These are phyloP conservation scores for Papilio polytes DNA, from an alignment of 1,140 invertebrate genomes.

Conservation along the genomic window DNA sequence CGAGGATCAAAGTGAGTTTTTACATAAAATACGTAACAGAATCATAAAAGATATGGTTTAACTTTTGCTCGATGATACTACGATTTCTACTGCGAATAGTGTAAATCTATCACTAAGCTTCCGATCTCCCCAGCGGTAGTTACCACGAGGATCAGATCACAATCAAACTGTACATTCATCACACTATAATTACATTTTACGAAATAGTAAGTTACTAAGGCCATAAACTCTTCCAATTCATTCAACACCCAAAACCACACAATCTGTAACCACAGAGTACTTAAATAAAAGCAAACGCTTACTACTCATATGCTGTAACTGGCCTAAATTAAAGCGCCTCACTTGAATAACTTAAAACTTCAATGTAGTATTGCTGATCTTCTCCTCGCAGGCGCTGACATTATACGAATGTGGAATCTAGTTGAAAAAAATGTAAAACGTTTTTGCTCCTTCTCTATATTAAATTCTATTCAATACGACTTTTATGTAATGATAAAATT, in stretches of 20 bases:
- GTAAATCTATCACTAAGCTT: neutral
- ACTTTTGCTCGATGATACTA: neutral
- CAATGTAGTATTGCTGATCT: neutral
- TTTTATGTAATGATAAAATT: too few species aligned
- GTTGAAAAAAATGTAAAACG: neutral
- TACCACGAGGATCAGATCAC: neutral
- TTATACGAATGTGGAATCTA: neutral
- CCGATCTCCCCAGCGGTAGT: constrained; percentile 1
- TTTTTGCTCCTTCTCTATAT: too few species aligned
- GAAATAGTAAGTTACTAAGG: neutral
- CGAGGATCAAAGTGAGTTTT: too few species aligned
- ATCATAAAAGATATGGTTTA: neutral
- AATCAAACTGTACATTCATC: constrained; percentile 21
- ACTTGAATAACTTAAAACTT: neutral
- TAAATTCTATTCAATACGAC: too few species aligned
- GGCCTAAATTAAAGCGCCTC: neutral
- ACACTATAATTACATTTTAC: neutral
- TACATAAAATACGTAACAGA: neutral
- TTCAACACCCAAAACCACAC: too few species aligned
- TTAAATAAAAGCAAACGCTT: too few species aligned
- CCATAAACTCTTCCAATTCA: neutral
- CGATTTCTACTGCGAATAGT: neutral
- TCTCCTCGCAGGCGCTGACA: neutral
- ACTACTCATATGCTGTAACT: neutral
- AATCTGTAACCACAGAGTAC: too few species aligned